phyloP scores from a whole-genome alignment of 1,140 invertebrate genomes.

The Rhynchophorus ferrugineus region DNA sequence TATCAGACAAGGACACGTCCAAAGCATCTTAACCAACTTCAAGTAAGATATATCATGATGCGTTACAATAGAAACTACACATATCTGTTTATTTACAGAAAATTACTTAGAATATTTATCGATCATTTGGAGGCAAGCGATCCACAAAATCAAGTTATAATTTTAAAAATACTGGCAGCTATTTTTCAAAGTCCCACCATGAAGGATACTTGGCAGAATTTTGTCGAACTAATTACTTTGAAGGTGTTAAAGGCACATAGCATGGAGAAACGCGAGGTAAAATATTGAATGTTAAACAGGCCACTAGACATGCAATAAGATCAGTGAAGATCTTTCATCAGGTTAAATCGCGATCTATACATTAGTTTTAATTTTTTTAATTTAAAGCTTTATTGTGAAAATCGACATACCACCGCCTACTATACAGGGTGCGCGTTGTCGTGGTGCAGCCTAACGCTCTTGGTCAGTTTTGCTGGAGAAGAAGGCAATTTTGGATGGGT shows the following conservation, averaged over 20 bases:
- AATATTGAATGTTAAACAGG: conserved; percentile 20
- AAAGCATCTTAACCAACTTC: conserved; percentile 48
- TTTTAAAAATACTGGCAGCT: conserved; percentile 70
- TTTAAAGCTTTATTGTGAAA: no score
- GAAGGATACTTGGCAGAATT: conserved; percentile 69
- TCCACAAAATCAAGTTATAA: conserved; percentile 61
- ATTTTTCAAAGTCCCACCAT: conserved; percentile 71
- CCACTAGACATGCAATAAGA: no score
- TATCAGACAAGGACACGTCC: conserved; percentile 43
- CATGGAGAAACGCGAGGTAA: conserved; percentile 66
- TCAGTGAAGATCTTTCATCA: no score
- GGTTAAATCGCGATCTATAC: no score
- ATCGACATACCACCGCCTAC: no score
- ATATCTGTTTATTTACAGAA: conserved; percentile 50
- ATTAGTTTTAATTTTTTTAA: no score
- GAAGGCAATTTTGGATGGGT: no score
- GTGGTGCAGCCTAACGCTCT: no score
- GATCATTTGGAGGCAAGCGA: conserved; percentile 63
- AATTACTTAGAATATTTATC: conserved; percentile 63
- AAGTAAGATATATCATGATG: conserved; percentile 38
- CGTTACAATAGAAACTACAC: no score
- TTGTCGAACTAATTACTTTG: conserved; percentile 80
- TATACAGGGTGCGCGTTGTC: no score
- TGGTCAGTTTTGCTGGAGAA: no score
- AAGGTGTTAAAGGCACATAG: conserved; percentile 81